Base-by-base conservation (phyloP, 2,888 invertebrate species). In the Oscheius sp. region DNA sequence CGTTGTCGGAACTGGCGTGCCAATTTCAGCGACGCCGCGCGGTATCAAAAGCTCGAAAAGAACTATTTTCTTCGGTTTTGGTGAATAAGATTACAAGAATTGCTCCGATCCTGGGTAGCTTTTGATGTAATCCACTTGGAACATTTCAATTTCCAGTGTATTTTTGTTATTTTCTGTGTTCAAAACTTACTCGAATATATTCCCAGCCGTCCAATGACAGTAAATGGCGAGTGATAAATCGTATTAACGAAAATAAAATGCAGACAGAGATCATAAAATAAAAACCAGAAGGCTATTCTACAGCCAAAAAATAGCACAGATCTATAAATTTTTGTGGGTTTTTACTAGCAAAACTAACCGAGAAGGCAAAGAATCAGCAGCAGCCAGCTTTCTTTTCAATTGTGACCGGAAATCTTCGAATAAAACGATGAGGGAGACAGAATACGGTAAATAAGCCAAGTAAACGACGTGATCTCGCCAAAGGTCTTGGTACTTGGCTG, bases 191-290 rank as follows among this genome's bases (percentile, higher is more conserved):
- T 64, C 73, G 87, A 80, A 73, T 87, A 87, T 49, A 74, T 76
- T 61, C 82, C 76, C 53, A 87, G 69, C 12, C 80, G 72, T 13
- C 76, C 73, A 23, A 85, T 76, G 52, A 86, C 69, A 0, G 84
- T 84, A 61, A 79, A 82, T 6, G 86, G 87, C 9, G 87, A 83
- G 45, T 78, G 78, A 79, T 86, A 85, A 25, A 87, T 63, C 2
- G 86, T 83, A 53, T 85, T 85, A 6, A 85, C 86, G 41, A 80
- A 77, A n/a, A 83, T 76, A 25, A 87, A 76, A 73, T 87, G 86
- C 5, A 86, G 76, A 1, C 84, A 58, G 25, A 72, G 16, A 27
- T 87, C 87, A 56, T 85, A 76, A 49, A 86, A 73, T 53, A 64
- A 71, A 66, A 77, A 81, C 84, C 85, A 85, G 73, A 86, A 81